Evolutionary conservation across 1,140 invertebrate species (phyloP).

Genomic region (Drosophila triauraria): DNA sequence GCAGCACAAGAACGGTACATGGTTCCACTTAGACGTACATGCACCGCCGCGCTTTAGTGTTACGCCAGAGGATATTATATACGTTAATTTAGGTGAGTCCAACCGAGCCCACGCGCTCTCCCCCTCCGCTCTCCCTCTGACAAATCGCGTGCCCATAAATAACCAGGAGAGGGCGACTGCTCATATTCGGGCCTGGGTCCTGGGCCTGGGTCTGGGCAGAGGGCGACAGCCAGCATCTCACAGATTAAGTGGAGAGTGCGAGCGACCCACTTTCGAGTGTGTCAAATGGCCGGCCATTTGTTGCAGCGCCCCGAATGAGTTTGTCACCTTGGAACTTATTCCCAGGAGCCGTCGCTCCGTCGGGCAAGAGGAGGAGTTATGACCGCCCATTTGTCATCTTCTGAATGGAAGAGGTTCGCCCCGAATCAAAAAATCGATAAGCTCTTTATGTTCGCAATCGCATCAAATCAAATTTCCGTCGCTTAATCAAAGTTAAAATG

Average conservation of each 20-base stretch:
- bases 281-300: slow-evolving; percentile 77
- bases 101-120: background rate
- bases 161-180: slow-evolving; percentile 4
- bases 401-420: slow-evolving; percentile 17
- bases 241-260: slow-evolving; percentile 64
- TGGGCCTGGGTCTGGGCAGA: no score
- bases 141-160: slow-evolving; percentile 45
- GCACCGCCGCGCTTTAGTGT: slow-evolving; percentile 96
- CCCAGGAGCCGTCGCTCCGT: slow-evolving; percentile 5
- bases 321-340: slow-evolving; percentile 70
- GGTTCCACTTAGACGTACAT: slow-evolving; percentile 98
- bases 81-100: slow-evolving; percentile 93
- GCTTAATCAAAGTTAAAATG: slow-evolving; percentile 80
- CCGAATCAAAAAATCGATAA: slow-evolving; percentile 60
- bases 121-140: background rate
- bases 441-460: slow-evolving; percentile 61
- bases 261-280: slow-evolving; percentile 61
- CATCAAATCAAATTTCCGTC: slow-evolving; percentile 74
- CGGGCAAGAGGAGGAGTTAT: slow-evolving; percentile 36
- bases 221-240: slow-evolving; percentile 34
- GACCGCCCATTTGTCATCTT: slow-evolving; percentile 71
- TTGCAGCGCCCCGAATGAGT: slow-evolving; percentile 73
- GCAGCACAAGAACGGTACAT: slow-evolving; percentile 95
- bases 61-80: slow-evolving; percentile 96
- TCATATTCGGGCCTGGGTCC: slow-evolving; percentile 44